Conservation (phyloP, 2,797 vertebrate genomes). For the Darevskia mixta region DNA sequence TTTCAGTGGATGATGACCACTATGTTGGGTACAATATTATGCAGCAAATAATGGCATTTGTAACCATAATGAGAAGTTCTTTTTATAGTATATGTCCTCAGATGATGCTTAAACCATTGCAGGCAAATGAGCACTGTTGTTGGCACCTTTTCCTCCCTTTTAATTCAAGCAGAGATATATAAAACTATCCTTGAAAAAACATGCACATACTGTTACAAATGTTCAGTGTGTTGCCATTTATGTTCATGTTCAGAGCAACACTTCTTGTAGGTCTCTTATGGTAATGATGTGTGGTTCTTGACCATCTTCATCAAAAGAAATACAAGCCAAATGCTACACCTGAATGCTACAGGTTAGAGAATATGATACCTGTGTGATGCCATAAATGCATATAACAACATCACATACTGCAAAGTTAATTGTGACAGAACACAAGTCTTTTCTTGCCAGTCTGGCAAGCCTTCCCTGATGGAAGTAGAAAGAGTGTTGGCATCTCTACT, state of each 20-base stretch:
- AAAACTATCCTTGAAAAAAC: not conserved
- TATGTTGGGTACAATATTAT: not conserved
- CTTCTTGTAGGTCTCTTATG: not conserved
- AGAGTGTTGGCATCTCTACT: not conserved
- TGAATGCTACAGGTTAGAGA: not conserved
- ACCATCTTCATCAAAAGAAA: not conserved
- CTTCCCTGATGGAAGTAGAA: constrained; percentile 26
- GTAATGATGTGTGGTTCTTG: not conserved
- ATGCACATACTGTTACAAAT: not conserved
- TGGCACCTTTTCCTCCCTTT: not conserved
- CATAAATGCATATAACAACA: not conserved
- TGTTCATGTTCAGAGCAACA: not conserved
- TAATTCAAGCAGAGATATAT: not conserved
- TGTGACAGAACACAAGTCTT: not conserved
- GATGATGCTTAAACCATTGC: not conserved
- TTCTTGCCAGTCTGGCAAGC: not conserved
- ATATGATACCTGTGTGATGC: not conserved
- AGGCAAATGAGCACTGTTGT: not conserved
- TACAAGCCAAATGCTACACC: not conserved
- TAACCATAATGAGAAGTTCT: not conserved
- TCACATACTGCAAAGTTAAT: not conserved
- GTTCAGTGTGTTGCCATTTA: not conserved
- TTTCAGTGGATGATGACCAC: not conserved
- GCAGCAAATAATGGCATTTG: not conserved
- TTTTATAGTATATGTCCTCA: not conserved